A percentile compares a stretch with the other conserved stretches of the same genome.
These are phyloP conservation scores for Ceryle rudis DNA, from an alignment of 2,797 vertebrate genomes.

Conservation along the genomic window DNA sequence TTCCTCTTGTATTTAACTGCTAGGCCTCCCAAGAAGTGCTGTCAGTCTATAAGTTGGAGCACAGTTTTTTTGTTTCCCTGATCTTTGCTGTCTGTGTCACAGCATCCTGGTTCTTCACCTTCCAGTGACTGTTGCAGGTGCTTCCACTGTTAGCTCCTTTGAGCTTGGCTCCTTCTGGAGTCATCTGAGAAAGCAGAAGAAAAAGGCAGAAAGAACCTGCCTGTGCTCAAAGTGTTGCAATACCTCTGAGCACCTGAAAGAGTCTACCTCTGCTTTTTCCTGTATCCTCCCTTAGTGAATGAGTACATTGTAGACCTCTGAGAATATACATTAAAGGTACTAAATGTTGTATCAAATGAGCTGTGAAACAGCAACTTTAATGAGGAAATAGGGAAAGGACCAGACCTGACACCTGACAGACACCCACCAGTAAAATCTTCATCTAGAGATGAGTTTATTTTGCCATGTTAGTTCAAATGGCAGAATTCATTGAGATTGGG, in stretches of 20 bases:
- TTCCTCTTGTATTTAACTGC: background rate
- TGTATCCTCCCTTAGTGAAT: background rate
- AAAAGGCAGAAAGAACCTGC: background rate
- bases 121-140: background rate
- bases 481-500: background rate
- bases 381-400: background rate
- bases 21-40: background rate
- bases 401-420: background rate
- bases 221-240: background rate
- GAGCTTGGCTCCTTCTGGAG: background rate
- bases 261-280: background rate
- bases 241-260: background rate
- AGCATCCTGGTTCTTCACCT: background rate
- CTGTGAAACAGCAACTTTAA: background rate
- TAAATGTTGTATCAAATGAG: background rate
- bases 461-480: background rate
- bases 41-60: background rate
- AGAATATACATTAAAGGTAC: background rate
- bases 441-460: background rate
- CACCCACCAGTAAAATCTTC: background rate
- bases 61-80: background rate
- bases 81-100: background rate
- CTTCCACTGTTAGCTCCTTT: background rate
- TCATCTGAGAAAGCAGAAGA: background rate
- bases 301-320: background rate